phyloP scores from a whole-genome alignment of 1,140 invertebrate genomes.

The Metopolophium dirhodum region DNA sequence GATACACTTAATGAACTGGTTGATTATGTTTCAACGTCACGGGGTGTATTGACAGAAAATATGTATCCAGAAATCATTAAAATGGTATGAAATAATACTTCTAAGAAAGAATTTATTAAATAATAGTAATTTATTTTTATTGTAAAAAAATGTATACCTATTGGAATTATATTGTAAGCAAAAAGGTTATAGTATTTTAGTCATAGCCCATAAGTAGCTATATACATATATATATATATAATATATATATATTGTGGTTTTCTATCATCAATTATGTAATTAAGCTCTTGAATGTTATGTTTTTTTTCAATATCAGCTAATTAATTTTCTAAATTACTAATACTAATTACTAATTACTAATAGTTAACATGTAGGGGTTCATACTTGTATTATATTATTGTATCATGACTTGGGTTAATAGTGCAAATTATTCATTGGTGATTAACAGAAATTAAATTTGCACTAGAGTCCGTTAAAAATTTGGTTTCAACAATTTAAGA shows the following conservation, averaged over 20 bases:
- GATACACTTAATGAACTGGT: conserved; percentile 97
- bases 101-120: not conserved
- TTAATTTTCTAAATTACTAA: no score
- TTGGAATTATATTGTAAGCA: not conserved
- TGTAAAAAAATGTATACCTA: not conserved
- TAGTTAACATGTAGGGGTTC: not conserved
- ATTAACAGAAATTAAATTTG: no score
- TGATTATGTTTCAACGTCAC: conserved; percentile 93
- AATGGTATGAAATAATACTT: conserved; percentile 73
- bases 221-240: no score
- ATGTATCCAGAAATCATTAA: conserved; percentile 98
- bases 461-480: no score
- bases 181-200: not conserved
- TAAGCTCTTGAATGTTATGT: not conserved
- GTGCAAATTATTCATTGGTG: no score
- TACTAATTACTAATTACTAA: not conserved
- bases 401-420: not conserved
- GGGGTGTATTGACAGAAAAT: conserved; percentile 94
- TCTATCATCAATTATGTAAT: not conserved
- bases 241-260: not conserved
- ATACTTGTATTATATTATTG: not conserved
- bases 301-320: no score
- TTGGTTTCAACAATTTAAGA: no score
- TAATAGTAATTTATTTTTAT: not conserved
- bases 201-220: not conserved